These are phyloP conservation scores for Carettochelys insculpta DNA, from an alignment of 2,113 vertebrate genomes.

Conservation along the genomic window DNA sequence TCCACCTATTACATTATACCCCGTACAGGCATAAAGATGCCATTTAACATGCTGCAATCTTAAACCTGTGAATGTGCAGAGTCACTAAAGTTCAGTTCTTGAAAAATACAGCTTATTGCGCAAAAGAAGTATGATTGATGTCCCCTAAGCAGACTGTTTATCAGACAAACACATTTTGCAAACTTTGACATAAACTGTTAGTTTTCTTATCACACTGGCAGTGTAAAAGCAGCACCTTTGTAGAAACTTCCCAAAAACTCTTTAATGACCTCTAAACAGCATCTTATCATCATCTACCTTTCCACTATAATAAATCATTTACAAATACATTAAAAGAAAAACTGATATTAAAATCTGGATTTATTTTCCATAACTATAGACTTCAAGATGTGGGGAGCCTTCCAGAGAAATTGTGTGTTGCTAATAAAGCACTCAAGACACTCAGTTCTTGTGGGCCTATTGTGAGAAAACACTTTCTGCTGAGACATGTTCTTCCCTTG, in stretches of 20 bases:
- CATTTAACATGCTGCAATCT: constrained; percentile 57
- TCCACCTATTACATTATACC: neutral
- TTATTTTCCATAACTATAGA: constrained; percentile 74
- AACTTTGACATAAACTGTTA: constrained; percentile 86
- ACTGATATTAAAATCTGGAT: constrained; percentile 75
- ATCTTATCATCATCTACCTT: constrained; percentile 82
- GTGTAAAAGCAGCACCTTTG: constrained; percentile 72
- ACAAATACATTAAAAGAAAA: constrained; percentile 78
- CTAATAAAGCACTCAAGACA: constrained; percentile 65
- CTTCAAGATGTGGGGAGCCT: constrained; percentile 57
- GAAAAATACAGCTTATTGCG: constrained; percentile 78
- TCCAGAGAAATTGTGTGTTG: constrained; percentile 44
- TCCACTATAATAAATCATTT: constrained; percentile 82
- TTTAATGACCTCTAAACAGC: constrained; percentile 85
- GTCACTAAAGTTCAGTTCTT: constrained; percentile 79
- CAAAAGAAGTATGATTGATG: constrained; percentile 81
- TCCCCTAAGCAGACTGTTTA: constrained; percentile 79
- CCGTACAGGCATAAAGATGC: neutral
- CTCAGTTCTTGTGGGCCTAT: constrained; percentile 11
- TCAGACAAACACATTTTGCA: constrained; percentile 83
- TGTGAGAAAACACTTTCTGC: constrained; percentile 35
- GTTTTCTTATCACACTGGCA: constrained; percentile 80
- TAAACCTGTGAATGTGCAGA: constrained; percentile 62
- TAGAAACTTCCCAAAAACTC: constrained; percentile 80
- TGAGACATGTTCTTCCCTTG: constrained; percentile 24